Evolutionary conservation across 2,113 vertebrate species (phyloP).

Genomic region (Clarias batrachus): DNA sequence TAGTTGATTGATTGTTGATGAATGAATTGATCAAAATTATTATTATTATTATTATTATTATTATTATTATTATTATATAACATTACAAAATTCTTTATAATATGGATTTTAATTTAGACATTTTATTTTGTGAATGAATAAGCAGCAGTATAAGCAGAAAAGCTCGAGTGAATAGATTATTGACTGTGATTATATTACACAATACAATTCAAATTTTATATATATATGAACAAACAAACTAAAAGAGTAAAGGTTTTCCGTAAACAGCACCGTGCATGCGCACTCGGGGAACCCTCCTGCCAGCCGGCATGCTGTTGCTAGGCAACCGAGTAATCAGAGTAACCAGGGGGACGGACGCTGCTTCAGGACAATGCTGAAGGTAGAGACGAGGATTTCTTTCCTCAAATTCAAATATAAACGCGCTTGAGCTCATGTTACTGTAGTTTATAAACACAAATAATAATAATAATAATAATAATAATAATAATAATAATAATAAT

Average conservation of each 20-base stretch:
- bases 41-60: no score
- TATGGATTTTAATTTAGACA: no score
- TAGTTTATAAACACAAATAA: neutral
- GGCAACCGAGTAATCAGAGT: constrained; percentile 63
- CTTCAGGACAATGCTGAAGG: constrained; percentile 64
- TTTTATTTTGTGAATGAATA: no score
- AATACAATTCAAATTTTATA: neutral
- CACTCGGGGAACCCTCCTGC: neutral
- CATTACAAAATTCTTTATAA: neutral
- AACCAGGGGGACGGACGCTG: constrained; percentile 13
- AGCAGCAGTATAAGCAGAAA: neutral
- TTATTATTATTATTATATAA: neutral
- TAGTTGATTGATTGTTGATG: no score
- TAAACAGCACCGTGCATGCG: neutral
- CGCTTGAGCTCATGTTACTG: neutral
- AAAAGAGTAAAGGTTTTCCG: neutral
- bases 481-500: no score
- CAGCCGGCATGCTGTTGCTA: constrained; percentile 52
- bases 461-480: no score
- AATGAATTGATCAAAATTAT: no score
- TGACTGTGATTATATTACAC: neutral
- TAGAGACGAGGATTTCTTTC: constrained; percentile 45
- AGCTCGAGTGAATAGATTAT: neutral
- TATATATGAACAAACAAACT: no score
- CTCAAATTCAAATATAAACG: neutral